Percentiles rank a stretch among this genome's conserved stretches.
phyloP scores from a whole-genome alignment of 2,888 invertebrate genomes.

The Acrobasis repandana region DNA sequence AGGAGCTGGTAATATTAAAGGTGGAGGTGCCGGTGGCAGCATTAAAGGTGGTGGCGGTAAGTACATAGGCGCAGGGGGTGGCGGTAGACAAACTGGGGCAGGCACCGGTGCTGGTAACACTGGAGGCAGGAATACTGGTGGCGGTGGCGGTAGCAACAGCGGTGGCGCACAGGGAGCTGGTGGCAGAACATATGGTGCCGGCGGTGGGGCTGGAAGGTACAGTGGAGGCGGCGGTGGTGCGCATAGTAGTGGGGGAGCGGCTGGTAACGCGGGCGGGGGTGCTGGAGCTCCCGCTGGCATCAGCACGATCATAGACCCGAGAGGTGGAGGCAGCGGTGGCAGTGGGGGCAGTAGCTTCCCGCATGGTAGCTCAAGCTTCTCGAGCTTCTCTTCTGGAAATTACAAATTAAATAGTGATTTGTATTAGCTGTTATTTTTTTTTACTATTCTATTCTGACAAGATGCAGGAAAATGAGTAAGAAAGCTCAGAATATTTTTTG shows the following conservation, averaged over 20 bases:
- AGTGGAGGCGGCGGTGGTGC: slow-evolving; percentile 32
- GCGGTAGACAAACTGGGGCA: slow-evolving; percentile 10
- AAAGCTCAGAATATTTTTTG: too few species aligned
- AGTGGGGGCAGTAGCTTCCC: slow-evolving; percentile 36
- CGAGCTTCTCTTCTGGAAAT: slow-evolving; percentile 38
- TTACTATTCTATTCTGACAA: too few species aligned
- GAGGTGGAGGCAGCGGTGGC: slow-evolving; percentile 46
- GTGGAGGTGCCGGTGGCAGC: too few species aligned
- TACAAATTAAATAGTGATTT: slow-evolving; percentile 1
- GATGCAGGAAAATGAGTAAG: too few species aligned
- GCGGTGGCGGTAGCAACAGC: slow-evolving; percentile 35
- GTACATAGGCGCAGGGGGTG: slow-evolving; percentile 33
- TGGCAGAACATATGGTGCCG: slow-evolving; percentile 25
- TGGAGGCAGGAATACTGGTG: slow-evolving; percentile 25
- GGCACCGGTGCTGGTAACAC: background rate
- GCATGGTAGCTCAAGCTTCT: slow-evolving; percentile 39
- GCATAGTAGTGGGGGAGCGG: slow-evolving; percentile 28
- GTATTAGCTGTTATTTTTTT: background rate
- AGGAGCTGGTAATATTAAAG: slow-evolving; percentile 26
- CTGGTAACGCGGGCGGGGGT: slow-evolving; percentile 28
- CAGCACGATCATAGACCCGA: too few species aligned
- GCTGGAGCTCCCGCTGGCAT: slow-evolving; percentile 25
- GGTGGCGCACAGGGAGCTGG: too few species aligned
- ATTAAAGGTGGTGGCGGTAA: slow-evolving; percentile 31
- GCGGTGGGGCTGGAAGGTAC: slow-evolving; percentile 30